Percentiles rank a stretch among this genome's conserved stretches.
phyloP scores from a whole-genome alignment of 1,140 invertebrate species.

The Aphis gossypii region DNA sequence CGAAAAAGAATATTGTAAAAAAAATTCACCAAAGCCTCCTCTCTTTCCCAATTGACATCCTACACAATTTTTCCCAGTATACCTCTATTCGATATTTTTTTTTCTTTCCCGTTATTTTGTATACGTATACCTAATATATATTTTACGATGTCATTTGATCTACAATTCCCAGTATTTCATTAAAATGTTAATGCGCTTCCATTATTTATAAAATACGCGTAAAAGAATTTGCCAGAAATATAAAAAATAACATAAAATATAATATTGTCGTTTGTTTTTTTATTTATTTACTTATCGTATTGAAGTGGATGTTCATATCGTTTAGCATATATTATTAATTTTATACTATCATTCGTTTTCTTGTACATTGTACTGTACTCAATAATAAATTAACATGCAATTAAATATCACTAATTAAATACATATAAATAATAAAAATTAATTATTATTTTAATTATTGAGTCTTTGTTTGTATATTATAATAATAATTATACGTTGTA shows the following conservation, averaged over 20 bases:
- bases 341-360: not conserved
- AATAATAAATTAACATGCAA: not conserved
- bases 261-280: not conserved
- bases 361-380: not conserved
- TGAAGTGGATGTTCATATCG: not conserved
- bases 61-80: not conserved
- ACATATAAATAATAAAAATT: no score
- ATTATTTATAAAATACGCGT: slow-evolving; percentile 53
- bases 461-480: not conserved
- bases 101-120: not conserved
- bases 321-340: not conserved
- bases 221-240: slow-evolving; percentile 9
- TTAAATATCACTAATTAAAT: not conserved
- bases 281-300: not conserved
- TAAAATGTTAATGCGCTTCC: slow-evolving; percentile 51
- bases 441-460: not conserved
- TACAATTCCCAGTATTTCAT: slow-evolving; percentile 43
- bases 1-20: not conserved
- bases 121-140: not conserved
- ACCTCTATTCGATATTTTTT: not conserved
- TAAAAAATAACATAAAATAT: slow-evolving; percentile 9
- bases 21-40: not conserved
- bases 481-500: not conserved
- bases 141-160: slow-evolving; percentile 42
- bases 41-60: not conserved